phyloP scores from a whole-genome alignment of 2,797 vertebrate species.

The Paguma larvata region DNA sequence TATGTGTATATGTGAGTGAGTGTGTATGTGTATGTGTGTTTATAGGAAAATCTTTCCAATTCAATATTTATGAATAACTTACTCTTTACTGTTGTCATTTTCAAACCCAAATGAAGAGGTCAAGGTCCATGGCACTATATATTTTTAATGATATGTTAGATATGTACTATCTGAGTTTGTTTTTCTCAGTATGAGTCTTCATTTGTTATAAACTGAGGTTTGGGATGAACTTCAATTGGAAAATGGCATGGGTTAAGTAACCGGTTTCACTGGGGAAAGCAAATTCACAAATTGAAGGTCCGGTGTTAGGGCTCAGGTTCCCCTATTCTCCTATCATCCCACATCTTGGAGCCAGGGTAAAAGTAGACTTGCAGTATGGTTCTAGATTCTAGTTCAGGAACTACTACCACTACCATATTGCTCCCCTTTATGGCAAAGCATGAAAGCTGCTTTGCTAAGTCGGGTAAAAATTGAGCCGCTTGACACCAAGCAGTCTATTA shows the following conservation, averaged over 20 bases:
- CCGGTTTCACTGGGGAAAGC: background rate
- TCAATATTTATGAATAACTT: background rate
- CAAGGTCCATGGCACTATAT: background rate
- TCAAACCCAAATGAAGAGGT: background rate
- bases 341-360: background rate
- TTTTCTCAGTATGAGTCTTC: background rate
- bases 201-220: background rate
- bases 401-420: rapidly evolving
- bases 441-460: background rate
- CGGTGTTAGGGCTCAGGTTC: background rate
- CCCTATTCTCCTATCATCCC: background rate
- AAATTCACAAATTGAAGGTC: background rate
- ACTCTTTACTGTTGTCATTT: background rate
- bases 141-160: background rate
- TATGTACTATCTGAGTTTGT: background rate
- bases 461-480: background rate
- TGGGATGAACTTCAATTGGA: background rate
- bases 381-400: background rate
- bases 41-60: background rate
- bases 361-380: rapidly evolving
- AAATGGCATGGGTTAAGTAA: background rate
- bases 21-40: background rate
- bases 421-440: background rate
- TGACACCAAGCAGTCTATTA: background rate
- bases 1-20: background rate